Base-by-base conservation (phyloP, 2,797 vertebrate species). In the Falco novaeseelandiae region DNA sequence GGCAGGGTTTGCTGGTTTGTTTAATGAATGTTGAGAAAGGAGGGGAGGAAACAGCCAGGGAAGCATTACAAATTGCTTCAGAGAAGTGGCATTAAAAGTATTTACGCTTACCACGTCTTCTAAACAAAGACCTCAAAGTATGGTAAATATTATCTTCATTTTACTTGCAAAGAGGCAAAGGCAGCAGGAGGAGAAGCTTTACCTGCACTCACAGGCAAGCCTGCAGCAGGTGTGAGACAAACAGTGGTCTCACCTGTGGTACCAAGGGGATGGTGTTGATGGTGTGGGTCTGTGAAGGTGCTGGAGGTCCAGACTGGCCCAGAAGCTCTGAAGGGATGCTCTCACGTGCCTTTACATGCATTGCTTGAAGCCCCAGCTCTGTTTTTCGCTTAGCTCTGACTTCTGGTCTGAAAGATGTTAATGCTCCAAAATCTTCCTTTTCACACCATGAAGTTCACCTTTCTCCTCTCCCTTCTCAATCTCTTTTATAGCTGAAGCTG, bases 401-500 rank as follows among this genome's bases (percentile, higher is more conserved):
- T 57, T 42, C 57, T 86, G 12, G 8, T 80, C 63, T 78, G 42
- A 78, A 57, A 78, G 84, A 59, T 89, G 30, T 4, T 44, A 49
- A 58, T 4, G 1, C 44, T 84, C 71, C 21, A 38, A 52, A 81
- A 88, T 70, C 73, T 52, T 48, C 58, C 63, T 79, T 40, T 51
- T 85, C 11, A 2, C 0, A 0, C 9, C 29, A 49, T 82, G 71
- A 79, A 46, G 36, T 71, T 93, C 29, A 83, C n/a, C 48, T 54
- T 52, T 42, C 52, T 83, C 46, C 67, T 96, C 70, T 80, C 57
- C n/a, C 32, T 13, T 87, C 52, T 80, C 70, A 3, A 80, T 61
- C 81, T 92, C 89, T 91, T 87, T 96, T 98, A 9, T 97, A 99
- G 99, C 98, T 99, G 98, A 99, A 99, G 98, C 98, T 99, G 93